Base-by-base conservation (phyloP, 1,140 invertebrate genomes). In the Diorhabda elongata region DNA sequence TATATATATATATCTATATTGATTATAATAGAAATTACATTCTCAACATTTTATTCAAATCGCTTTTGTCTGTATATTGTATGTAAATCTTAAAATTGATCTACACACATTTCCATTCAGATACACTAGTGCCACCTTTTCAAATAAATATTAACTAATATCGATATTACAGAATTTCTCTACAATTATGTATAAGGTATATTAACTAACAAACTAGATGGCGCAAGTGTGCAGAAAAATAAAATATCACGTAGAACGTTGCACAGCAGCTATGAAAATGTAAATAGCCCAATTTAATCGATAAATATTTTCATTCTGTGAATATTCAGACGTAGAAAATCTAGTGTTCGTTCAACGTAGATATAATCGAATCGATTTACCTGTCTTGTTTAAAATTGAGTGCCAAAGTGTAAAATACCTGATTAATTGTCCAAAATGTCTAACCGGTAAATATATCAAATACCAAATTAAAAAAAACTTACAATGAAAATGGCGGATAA, bases 401-500 rank as follows among this genome's bases (percentile, higher is more conserved):
- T 26, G 26, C 26, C 26, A 26, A 26, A 26, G 26, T 26, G 26
- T 26, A 26, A 26, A 26, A 26, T 26, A 26, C 26, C 26, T 26
- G 26, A 26, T 26, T 26, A 26, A 26, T 26, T 26, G 47, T 52
- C n/a, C n/a, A 52, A 8, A 52, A 52, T 4, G 47, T n/a, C 2
- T n/a, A n/a, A 52, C 47, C 47, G 47, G 47, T 8, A 52, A 52
- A 52, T 52, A 6, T 52, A 8, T 52, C 26, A 26, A 26, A 26
- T 52, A 8, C n/a, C 4, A 2, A 52, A 52, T 52, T 52, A 52
- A 6, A n/a, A 6, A 52, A 52, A 62, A 63, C 64, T 62, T 63
- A 72, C 59, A 64, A 71, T 71, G 71, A 67, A 72, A 64, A 72
- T 69, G 67, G 71, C 71, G 64, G 68, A 69, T 61, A 71, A 71